Evolutionary conservation across 2,888 invertebrate genomes (phyloP), one percentile per base, ranked within the genome.

Genomic region (Pseudeuparius sepicola): DNA sequence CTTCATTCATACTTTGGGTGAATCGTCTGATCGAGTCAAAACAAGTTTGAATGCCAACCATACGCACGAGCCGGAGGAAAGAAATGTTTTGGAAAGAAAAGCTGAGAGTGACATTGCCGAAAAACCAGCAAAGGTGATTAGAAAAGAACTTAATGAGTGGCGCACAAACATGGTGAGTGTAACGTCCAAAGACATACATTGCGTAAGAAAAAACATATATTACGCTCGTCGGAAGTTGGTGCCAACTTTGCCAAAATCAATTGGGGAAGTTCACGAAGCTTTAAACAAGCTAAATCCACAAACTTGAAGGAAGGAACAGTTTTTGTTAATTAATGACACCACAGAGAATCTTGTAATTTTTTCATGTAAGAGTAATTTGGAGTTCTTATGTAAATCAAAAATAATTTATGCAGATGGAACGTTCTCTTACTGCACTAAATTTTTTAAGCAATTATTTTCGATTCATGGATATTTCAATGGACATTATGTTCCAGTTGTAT

Each of bases 41-140:
- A 12, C 9, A 4, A 12, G 14, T 14, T 27, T 13, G 10, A 12
- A 27, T 9, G 14, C 3, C 9, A 27, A 27, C 27, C 27, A 27
- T 27, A 13, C 13, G 27, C 27, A 27, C 27, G 13, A 27, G 27
- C 27, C 27, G 27, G 27, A 13, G 27, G 14, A 12, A 27, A 13
- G 4, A 27, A 3, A 13, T 13, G 7, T 27, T 13, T 13, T 27
- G 27, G 14, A 27, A 27, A 27, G 27, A 13, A 27, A 27, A 27
- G 12, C 27, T 13, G 27, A 13, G 14, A 13, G 14, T 27, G 27
- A 27, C 14, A 12, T 14, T 12, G 14, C 27, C 3, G 27, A 27
- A 27, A 27, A 27, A 14, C 27, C 27, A 27, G 4, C 14, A 3
- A 27, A 27, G 7, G 14, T 27, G 4, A 27, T 27, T n/a, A 13